Base-by-base conservation (phyloP, 1,140 invertebrate genomes). In the Cydia splendana region DNA sequence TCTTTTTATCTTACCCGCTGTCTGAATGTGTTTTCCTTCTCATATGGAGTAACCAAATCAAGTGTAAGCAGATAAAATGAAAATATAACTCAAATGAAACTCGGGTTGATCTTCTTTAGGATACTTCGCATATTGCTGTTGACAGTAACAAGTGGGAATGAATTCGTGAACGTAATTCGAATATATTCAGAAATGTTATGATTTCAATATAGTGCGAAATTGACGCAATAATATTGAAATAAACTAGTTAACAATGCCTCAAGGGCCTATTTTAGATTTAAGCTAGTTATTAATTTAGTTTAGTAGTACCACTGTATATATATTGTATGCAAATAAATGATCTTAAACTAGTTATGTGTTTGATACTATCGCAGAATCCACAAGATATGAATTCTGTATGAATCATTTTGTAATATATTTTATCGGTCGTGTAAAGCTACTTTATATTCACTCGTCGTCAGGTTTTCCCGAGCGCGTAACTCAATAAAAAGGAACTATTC, bases 51-150 rank as follows among this genome's bases (percentile, higher is more conserved):
- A n/a, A 69, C 28, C 65, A 69, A 38, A 69, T 69, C 65, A 69
- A 69, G 28, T 18, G 65, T 38, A 69, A 69, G n/a, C 13, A 69
- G 65, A 69, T 69, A 69, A 69, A 18, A 34, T 69, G 34, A 38
- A 38, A 38, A 38, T 7, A 38, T 34, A 34, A 69, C 65, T 9
- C 10, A n/a, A 34, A 69, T 34, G 34, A 69, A 69, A 34, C 24
- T 34, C 28, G 34, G 6, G 65, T 30, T 30, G 9, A 4, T 24
- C 65, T 30, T 65, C 28, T 65, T 24, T 5, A 24, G 57, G 18
- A 65, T 28, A 28, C 12, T 65, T 65, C 48, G 10, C 15, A 15
- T 57, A 18, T 57, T 51, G 48, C 53, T 57, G 20, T 7, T 18
- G n/a, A 7, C 6, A 57, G 6, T 18, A 57, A 57, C 7, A 18